Conservation (phyloP, 2,113 vertebrate species). For the Sceloporus undulatus region DNA sequence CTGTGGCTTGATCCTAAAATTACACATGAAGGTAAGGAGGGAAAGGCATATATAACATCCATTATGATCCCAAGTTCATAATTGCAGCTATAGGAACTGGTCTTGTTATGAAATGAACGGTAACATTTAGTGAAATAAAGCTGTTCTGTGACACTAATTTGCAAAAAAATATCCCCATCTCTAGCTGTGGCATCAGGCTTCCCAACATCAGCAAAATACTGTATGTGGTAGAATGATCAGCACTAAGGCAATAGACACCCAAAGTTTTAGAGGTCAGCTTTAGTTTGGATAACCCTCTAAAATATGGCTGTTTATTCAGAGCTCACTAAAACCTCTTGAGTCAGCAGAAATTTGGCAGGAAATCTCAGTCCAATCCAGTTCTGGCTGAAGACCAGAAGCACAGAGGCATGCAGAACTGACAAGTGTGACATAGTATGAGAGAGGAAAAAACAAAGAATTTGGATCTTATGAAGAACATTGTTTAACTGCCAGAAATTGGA, state of each 20-base stretch:
- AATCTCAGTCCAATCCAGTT: constrained; percentile 16
- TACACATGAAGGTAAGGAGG: too few relatives aligned
- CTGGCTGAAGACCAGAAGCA: constrained; percentile 8
- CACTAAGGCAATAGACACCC: background rate
- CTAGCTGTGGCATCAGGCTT: background rate
- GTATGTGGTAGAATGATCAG: background rate
- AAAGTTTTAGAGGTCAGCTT: constrained; percentile 8
- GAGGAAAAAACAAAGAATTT: constrained; percentile 20
- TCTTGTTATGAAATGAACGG: constrained; percentile 49
- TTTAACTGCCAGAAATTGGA: constrained; percentile 17
- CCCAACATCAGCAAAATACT: background rate
- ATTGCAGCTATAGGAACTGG: background rate
- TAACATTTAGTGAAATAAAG: constrained; percentile 44
- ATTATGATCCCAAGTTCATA: background rate
- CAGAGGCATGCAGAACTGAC: constrained; percentile 34
- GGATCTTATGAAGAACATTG: background rate
- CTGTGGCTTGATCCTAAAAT: background rate
- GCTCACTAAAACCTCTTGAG: constrained; percentile 5
- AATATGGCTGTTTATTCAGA: constrained; percentile 40
- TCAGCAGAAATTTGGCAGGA: constrained; percentile 51
- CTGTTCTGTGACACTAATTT: background rate
- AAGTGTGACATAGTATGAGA: constrained; percentile 14
- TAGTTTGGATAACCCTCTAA: constrained; percentile 46
- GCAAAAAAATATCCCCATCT: background rate
- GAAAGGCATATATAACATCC: background rate